These are phyloP conservation scores for Zootermopsis nevadensis DNA, from an alignment of 2,888 invertebrate genomes.

Conservation along the genomic window DNA sequence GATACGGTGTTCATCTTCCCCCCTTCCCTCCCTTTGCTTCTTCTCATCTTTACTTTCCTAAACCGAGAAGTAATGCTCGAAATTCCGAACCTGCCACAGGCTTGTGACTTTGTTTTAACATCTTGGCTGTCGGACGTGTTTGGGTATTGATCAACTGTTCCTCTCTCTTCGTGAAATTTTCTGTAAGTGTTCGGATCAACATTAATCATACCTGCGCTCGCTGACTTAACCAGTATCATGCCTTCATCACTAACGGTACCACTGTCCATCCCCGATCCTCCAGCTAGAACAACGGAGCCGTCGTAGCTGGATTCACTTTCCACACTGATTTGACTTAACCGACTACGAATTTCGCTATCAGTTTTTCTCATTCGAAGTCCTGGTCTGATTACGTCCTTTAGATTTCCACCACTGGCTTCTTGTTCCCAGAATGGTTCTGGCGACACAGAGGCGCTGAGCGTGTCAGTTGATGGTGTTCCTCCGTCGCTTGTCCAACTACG, in stretches of 20 bases:
- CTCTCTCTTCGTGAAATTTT: slow-evolving; percentile 63
- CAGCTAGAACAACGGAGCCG: slow-evolving; percentile 60
- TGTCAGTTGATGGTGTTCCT: slow-evolving; percentile 48
- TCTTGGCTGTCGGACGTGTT: not conserved
- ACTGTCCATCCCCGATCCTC: slow-evolving; percentile 37
- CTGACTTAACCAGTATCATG: slow-evolving; percentile 71
- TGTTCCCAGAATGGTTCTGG: slow-evolving; percentile 37
- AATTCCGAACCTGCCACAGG: slow-evolving; percentile 62
- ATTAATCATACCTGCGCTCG: slow-evolving; percentile 83
- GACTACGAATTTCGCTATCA: not conserved
- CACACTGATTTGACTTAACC: slow-evolving; percentile 68
- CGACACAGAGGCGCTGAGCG: slow-evolving; percentile 31
- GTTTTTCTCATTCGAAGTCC: not conserved
- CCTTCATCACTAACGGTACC: slow-evolving; percentile 35
- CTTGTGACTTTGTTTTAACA: slow-evolving; percentile 4
- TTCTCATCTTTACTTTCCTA: slow-evolving; percentile 68
- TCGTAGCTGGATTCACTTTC: slow-evolving; percentile 70
- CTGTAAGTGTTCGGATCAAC: slow-evolving; percentile 72
- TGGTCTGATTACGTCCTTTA: not conserved
- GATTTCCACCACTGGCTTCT: not conserved
- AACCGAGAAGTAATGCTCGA: slow-evolving; percentile 72
- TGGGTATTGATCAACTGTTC: not conserved
- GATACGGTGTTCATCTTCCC: slow-evolving; percentile 72
- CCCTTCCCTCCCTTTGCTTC: slow-evolving; percentile 60
- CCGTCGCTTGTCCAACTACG: slow-evolving; percentile 53